phyloP scores from a whole-genome alignment of 2,797 vertebrate species.

The Antennarius maculatus region DNA sequence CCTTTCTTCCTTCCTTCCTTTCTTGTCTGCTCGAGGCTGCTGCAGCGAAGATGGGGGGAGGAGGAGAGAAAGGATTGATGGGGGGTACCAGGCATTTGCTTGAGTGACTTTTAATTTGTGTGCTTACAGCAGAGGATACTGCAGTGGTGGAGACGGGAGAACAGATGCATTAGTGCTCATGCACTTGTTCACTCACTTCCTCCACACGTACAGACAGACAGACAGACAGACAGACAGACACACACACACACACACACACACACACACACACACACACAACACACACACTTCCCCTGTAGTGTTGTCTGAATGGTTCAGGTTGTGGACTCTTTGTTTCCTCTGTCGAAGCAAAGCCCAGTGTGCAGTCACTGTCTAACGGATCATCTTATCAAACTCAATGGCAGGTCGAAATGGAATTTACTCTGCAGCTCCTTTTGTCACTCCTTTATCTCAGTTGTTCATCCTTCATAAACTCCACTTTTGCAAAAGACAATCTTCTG shows the following conservation, averaged over 20 bases:
- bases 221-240: conserved; percentile 23
- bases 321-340: conserved; percentile 41
- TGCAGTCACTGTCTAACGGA: conserved; percentile 53
- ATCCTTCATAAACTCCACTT: conserved; percentile 22
- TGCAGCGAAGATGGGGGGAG: conserved; percentile 21
- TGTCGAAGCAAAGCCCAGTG: conserved; percentile 25
- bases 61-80: conserved; percentile 6
- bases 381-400: conserved; percentile 53
- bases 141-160: conserved; percentile 21
- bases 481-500: conserved; percentile 34
- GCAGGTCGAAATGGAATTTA: conserved; percentile 35
- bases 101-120: conserved; percentile 80
- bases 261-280: conserved; percentile 20
- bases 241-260: conserved; percentile 40
- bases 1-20: conserved; percentile 18
- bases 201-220: conserved; percentile 7
- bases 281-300: conserved; percentile 51
- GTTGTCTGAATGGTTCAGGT: conserved; percentile 51
- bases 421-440: conserved; percentile 19
- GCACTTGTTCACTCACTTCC: conserved; percentile 61
- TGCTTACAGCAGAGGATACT: conserved; percentile 62
- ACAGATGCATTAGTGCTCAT: conserved; percentile 52
- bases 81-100: conserved; percentile 56
- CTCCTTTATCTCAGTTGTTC: conserved; percentile 7
- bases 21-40: conserved; percentile 38